Evolutionary conservation across 1,140 invertebrate genomes (phyloP).

Genomic region (Neodiprion pinetum): DNA sequence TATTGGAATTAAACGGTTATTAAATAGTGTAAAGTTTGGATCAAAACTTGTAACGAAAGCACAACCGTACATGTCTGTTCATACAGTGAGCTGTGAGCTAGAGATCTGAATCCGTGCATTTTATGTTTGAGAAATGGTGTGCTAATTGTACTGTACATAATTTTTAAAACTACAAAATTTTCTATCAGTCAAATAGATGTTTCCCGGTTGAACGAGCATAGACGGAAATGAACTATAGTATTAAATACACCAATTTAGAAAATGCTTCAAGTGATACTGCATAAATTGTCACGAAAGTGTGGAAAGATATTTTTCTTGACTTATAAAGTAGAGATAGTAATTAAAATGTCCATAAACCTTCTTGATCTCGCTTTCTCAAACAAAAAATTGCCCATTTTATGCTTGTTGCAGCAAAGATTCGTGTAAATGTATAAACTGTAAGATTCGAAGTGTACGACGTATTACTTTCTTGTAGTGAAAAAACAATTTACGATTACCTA

Average conservation of each 20-base stretch:
- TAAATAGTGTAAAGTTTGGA: constrained; percentile 22
- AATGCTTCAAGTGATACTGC: not conserved
- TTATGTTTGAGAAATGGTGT: not conserved
- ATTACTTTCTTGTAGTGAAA: not conserved
- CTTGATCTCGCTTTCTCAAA: not conserved
- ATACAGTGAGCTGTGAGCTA: not conserved
- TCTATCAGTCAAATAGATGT: not conserved
- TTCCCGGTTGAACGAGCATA: not conserved
- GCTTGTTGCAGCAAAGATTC: not conserved
- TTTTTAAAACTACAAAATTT: not conserved
- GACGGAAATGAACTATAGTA: not conserved
- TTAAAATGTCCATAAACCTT: not conserved
- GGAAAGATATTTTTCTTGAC: not conserved
- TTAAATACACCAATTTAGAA: not conserved
- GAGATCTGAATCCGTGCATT: not conserved
- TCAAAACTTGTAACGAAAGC: not conserved
- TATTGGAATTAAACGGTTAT: constrained; percentile 27
- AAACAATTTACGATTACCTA: not conserved
- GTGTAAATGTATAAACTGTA: not conserved
- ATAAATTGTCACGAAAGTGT: too few relatives aligned
- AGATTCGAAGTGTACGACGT: not conserved
- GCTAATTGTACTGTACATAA: too few relatives aligned
- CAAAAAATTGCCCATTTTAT: not conserved
- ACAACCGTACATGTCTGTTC: not conserved
- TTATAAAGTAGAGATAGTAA: not conserved